phyloP scores from a whole-genome alignment of 1,140 invertebrate genomes.

The Drosophila dunni region DNA sequence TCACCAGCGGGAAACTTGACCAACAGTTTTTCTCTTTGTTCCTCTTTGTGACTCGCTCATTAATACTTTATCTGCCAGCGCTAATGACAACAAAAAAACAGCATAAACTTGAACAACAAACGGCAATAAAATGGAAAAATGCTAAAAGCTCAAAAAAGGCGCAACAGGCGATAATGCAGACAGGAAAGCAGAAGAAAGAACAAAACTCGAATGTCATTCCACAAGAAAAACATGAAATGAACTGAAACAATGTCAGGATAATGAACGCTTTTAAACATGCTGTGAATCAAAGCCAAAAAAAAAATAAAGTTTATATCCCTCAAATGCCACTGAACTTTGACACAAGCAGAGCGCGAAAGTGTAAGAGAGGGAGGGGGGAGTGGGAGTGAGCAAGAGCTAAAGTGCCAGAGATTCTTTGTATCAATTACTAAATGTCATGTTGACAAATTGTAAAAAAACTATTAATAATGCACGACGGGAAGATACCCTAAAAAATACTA shows the following conservation, averaged over 20 bases:
- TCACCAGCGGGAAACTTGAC: background rate
- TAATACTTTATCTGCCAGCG: conserved; percentile 60
- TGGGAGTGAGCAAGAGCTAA: background rate
- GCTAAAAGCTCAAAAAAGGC: conserved; percentile 5
- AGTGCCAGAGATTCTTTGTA: background rate
- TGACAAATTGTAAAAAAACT: background rate
- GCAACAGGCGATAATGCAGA: conserved; percentile 28
- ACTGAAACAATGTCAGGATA: conserved; percentile 49
- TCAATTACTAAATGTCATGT: too few species aligned
- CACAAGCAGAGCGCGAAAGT: background rate
- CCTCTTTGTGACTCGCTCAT: conserved; percentile 38
- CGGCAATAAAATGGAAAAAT: too few species aligned
- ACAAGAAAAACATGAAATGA: background rate
- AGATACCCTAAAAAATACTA: too few species aligned
- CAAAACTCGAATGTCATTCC: conserved; percentile 24
- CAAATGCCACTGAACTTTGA: conserved; percentile 39
- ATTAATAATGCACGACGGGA: background rate
- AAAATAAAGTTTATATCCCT: background rate
- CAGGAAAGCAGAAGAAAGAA: conserved; percentile 8
- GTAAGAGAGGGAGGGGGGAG: background rate
- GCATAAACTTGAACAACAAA: too few species aligned
- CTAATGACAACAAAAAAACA: conserved; percentile 31
- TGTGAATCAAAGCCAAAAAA: conserved; percentile 29
- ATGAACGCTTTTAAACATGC: conserved; percentile 54
- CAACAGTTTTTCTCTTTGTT: background rate